Evolutionary conservation across 1,140 invertebrate species (phyloP), one percentile per base, ranked within the genome.

Genomic region (Aculops lycopersici): DNA sequence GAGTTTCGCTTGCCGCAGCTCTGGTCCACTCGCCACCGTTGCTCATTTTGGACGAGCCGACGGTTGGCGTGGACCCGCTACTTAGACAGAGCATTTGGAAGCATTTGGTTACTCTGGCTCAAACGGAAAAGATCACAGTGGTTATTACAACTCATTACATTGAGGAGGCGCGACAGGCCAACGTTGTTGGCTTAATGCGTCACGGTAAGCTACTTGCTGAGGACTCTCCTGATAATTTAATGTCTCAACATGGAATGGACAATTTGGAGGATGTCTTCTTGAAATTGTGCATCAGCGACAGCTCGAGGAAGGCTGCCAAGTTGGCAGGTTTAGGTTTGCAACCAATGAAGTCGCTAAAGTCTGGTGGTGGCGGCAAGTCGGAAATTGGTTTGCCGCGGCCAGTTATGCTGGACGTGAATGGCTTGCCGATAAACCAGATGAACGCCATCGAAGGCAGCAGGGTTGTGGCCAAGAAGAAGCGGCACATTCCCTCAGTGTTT

Each of bases 121-220:
- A 68, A 57, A n/a, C 13, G 2, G 67, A 70, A 19, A 67, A 70
- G 48, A 79, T 74, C 52, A 84, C 79, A 4, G 74, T 86, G 45
- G 78, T 86, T 47, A 78, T 84, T 47, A 84, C 79, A 1, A 84
- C 80, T n/a, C 78, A 84, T 63, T 84, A 84, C 49, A 80, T 84
- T 45, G 77, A 83, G 56, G 80, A 86, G 55, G 80, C 80, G 1
- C 58, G 73, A 48, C 74, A 81, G 59, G 76, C 76, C 31, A 68
- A 78, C 52, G 70, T 68, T 51, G 84, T 88, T 53, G 83, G 83
- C 45, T 59, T 92, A 20, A 88, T 92, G 80, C 64, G 84, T 46
- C 77, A 71, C 50, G 83, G 84, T 14, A 65, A 74, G 36, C 60
- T 90, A 35, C 55, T 90, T 47, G 83, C 81, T 1, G 81, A 94